Evolutionary conservation across 1,140 invertebrate genomes (phyloP).

Genomic region (Parapsyche elsis): DNA sequence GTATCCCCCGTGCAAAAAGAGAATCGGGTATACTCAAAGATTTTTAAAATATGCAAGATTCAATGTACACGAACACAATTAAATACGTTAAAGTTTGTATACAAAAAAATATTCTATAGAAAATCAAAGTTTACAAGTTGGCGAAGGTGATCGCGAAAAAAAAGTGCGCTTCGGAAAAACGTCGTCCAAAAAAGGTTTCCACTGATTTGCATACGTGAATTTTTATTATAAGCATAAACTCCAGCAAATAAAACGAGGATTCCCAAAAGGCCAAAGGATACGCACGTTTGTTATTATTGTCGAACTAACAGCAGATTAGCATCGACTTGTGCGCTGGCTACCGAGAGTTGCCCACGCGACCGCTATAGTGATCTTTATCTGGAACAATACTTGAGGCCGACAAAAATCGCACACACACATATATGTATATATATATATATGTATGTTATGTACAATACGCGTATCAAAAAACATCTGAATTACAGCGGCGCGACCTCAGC

Average conservation of each 20-base stretch:
- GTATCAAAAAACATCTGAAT: constrained; percentile 21
- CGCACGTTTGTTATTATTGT: constrained; percentile 2
- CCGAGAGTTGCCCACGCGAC: not conserved
- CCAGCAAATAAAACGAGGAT: not conserved
- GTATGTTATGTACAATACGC: not conserved
- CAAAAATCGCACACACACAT: not conserved
- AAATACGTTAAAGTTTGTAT: too few species aligned
- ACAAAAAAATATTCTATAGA: too few species aligned
- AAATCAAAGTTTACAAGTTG: too few species aligned
- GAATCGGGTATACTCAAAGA: too few species aligned
- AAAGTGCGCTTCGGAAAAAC: too few species aligned
- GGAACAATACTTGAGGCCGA: not conserved
- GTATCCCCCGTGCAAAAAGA: too few species aligned
- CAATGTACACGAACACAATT: too few species aligned
- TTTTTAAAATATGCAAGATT: too few species aligned
- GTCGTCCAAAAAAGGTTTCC: not conserved
- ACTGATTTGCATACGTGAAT: not conserved
- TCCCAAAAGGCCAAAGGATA: not conserved
- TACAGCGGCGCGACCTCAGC: constrained; percentile 27
- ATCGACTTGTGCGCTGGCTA: not conserved
- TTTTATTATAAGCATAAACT: not conserved
- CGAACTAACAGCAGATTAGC: not conserved
- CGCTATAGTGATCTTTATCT: not conserved
- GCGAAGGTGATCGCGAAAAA: too few species aligned
- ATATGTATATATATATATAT: not conserved